Evolutionary conservation across 2,113 vertebrate species (phyloP).

Genomic region (Mus spicilegus): DNA sequence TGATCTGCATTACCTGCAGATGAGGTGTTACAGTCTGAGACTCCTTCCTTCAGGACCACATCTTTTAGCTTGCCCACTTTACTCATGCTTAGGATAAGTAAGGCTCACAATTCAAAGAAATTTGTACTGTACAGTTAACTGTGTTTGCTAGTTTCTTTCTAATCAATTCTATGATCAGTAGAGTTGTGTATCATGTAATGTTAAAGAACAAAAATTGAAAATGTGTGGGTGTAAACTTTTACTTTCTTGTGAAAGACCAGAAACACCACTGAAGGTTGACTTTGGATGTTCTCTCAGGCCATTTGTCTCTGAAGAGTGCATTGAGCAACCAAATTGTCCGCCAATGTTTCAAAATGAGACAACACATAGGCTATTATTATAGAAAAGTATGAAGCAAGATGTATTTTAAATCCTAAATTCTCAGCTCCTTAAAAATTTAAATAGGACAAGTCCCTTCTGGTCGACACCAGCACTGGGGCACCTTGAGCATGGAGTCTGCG

Average conservation of each 20-base stretch:
- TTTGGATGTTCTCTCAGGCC: neutral
- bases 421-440: neutral
- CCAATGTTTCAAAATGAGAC: neutral
- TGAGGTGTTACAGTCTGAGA: neutral
- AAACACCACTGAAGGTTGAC: neutral
- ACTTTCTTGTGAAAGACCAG: neutral
- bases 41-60: fast-evolving
- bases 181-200: neutral
- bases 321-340: neutral
- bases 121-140: neutral
- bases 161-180: neutral
- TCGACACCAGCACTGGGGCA: no score
- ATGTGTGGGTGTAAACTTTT: neutral
- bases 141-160: neutral
- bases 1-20: neutral
- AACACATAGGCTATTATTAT: neutral
- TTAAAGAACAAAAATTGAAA: neutral
- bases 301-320: neutral
- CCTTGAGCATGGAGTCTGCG: no score
- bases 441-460: neutral
- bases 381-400: neutral
- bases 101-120: neutral
- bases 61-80: neutral
- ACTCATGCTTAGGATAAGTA: neutral
- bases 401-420: neutral